A percentile compares a stretch with the other conserved stretches of the same genome.
Evolutionary conservation across 1,140 invertebrate species (phyloP).

Genomic region (Andricus grossulariae): DNA sequence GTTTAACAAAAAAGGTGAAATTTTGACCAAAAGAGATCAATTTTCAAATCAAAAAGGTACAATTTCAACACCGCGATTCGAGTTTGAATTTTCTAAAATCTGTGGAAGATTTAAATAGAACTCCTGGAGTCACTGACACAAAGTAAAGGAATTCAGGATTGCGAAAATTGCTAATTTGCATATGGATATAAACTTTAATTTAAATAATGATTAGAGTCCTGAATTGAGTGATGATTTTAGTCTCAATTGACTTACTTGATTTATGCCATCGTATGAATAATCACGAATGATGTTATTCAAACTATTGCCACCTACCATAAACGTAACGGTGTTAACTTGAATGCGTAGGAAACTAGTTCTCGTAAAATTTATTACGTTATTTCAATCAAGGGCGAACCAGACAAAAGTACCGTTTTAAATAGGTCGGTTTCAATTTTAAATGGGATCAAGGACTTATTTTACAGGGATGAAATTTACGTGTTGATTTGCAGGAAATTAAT

Average conservation of each 20-base stretch:
- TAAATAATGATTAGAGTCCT: slow-evolving; percentile 17
- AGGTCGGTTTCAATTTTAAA: background rate
- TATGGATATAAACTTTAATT: background rate
- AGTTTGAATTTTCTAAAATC: slow-evolving; percentile 9
- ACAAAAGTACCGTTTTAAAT: background rate
- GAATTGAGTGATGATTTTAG: slow-evolving; percentile 31
- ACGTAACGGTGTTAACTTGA: slow-evolving; percentile 16
- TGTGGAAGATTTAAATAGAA: background rate
- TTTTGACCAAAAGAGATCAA: too few species aligned
- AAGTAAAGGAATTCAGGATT: slow-evolving; percentile 10
- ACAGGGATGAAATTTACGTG: background rate
- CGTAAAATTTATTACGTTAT: background rate
- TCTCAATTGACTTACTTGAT: slow-evolving; percentile 5
- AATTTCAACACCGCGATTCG: background rate
- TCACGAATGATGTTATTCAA: background rate
- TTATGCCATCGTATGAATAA: background rate
- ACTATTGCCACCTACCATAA: slow-evolving; percentile 15
- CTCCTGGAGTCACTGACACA: slow-evolving; percentile 12
- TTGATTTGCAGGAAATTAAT: too few species aligned
- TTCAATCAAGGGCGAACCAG: background rate
- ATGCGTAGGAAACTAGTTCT: background rate
- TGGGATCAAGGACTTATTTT: background rate
- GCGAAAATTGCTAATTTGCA: slow-evolving; percentile 7
- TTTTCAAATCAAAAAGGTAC: too few species aligned
- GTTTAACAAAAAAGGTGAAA: too few species aligned